These are phyloP conservation scores for Mola mola DNA, from an alignment of 2,113 vertebrate species.

Conservation along the genomic window DNA sequence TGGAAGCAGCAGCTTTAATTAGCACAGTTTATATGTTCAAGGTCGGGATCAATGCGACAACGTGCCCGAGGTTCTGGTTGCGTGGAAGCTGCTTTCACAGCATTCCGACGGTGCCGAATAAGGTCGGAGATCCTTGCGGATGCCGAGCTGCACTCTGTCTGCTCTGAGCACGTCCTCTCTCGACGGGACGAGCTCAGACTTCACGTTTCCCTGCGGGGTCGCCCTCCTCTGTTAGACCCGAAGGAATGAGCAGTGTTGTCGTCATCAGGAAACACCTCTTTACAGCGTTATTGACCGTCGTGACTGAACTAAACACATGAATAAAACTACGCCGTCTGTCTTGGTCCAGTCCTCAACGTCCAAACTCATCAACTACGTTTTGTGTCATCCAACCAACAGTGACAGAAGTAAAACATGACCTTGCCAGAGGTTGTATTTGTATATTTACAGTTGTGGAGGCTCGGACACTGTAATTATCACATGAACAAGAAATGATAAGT, in stretches of 20 bases:
- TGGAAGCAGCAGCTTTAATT: slow-evolving; percentile 55
- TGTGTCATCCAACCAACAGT: no score
- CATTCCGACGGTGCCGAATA: slow-evolving; percentile 1
- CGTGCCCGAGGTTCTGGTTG: slow-evolving; percentile 13
- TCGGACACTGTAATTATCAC: background rate
- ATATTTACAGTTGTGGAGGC: no score
- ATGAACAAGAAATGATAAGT: background rate
- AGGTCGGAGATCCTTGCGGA: slow-evolving; percentile 19
- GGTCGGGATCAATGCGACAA: slow-evolving; percentile 43
- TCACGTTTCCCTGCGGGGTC: slow-evolving; percentile 28
- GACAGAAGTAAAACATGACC: no score
- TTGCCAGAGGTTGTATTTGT: no score
- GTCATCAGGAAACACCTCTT: no score
- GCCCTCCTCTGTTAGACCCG: background rate
- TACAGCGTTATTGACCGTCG: no score
- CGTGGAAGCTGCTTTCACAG: slow-evolving; percentile 3
- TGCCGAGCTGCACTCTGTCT: slow-evolving; percentile 8
- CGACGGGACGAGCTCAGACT: slow-evolving; percentile 26
- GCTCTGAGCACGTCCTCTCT: background rate
- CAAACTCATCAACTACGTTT: no score
- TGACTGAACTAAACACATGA: no score
- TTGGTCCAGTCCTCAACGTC: no score
- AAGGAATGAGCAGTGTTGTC: no score
- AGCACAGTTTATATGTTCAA: slow-evolving; percentile 47
- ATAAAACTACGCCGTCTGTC: no score